Evolutionary conservation across 2,797 vertebrate genomes (phyloP).

Genomic region (Fratercula arctica): DNA sequence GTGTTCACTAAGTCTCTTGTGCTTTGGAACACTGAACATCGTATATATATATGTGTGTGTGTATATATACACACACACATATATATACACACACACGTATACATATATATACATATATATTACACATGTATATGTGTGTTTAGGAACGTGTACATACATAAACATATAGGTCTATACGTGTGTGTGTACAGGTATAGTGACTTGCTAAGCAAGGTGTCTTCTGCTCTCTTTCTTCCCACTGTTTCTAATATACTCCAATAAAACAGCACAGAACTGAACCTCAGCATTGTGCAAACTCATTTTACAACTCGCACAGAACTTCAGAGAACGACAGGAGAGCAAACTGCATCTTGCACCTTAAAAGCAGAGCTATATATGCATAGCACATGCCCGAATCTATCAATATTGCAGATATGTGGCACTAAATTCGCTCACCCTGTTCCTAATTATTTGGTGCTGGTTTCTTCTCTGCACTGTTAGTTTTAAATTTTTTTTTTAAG

Average conservation of each 20-base stretch:
- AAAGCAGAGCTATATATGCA: background rate
- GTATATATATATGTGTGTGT: background rate
- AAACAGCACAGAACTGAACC: background rate
- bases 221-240: background rate
- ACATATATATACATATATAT: background rate
- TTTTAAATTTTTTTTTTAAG: background rate
- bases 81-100: background rate
- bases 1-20: background rate
- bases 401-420: background rate
- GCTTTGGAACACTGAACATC: background rate
- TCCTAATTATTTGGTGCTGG: background rate
- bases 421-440: background rate
- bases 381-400: background rate
- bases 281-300: background rate
- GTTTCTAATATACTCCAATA: background rate
- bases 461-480: background rate
- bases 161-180: background rate
- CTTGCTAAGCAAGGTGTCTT: background rate
- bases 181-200: background rate
- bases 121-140: background rate
- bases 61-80: background rate
- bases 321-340: rapidly evolving
- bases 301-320: background rate
- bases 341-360: background rate
- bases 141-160: background rate